Evolutionary conservation across 2,888 invertebrate genomes (phyloP), one percentile per base, ranked within the genome.

Genomic region (Parnassius orleans): DNA sequence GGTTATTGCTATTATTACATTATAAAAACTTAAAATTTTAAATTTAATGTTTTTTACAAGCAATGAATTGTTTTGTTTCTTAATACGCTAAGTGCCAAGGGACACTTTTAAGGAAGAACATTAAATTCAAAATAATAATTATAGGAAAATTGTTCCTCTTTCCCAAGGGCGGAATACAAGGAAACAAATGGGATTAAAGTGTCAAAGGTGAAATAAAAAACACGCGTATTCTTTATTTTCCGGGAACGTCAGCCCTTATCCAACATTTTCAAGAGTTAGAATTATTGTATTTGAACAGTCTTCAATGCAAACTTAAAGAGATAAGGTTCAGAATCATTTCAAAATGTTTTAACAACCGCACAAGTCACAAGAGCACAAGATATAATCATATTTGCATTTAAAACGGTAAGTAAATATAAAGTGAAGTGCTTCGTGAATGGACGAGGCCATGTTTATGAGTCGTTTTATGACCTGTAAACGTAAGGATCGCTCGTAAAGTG

Each of bases 141-240:
- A 90, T 88, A 79, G 81, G 80, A 83, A 80, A 77, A 81, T 80
- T 83, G 79, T 82, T 81, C 84, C 89, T 88, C 85, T 69, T 72
- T 90, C 91, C 88, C 90, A 68, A 68, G 90, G 86, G 91, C 74
- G 75, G 77, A 73, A 85, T 88, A 81, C 78, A 85, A 86, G 83
- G 78, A 87, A 90, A 88, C 87, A 90, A 91, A 91, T 90, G 90
- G 87, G 90, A 91, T 91, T 90, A 90, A 89, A 90, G 81, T 90
- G 90, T 90, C 90, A 91, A 90, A 91, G 90, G 88, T 90, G 85
- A 88, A 87, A 90, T 89, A 90, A 90, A 90, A 90, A 90, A 87
- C 72, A 76, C 75, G 80, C 73, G 77, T 81, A 83, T 84, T 83
- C 79, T 84, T 82, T 81, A 82, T 84, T 77, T 83, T 80, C 72